phyloP scores from a whole-genome alignment of 1,140 invertebrate species.

The Dolichoris vasculosae region DNA sequence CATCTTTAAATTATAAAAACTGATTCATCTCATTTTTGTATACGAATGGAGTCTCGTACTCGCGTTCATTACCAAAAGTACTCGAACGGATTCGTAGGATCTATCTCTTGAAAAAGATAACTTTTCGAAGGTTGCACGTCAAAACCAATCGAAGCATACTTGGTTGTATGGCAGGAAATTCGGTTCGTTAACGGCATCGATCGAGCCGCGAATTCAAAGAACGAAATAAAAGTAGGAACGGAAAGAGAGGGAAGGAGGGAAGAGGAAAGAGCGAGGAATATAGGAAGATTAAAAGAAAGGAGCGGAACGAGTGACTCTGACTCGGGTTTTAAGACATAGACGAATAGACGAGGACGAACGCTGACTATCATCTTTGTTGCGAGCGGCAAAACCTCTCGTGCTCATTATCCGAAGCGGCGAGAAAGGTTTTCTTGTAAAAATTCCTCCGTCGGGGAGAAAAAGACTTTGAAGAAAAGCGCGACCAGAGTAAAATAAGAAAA shows the following conservation, averaged over 20 bases:
- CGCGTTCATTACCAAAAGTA: background rate
- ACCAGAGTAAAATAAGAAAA: background rate
- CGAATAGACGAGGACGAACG: background rate
- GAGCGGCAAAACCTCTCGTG: constrained; percentile 40
- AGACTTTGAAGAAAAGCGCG: constrained; percentile 44
- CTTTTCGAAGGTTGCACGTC: background rate
- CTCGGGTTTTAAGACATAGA: background rate
- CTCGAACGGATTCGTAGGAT: background rate
- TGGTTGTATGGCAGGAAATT: constrained; percentile 1
- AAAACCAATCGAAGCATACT: background rate
- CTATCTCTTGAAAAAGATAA: background rate
- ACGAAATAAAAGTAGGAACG: background rate
- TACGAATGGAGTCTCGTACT: background rate
- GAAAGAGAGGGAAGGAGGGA: background rate
- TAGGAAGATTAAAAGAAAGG: background rate
- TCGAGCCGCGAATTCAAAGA: background rate
- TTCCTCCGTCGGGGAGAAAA: constrained; percentile 51
- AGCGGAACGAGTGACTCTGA: background rate
- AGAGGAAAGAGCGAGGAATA: background rate
- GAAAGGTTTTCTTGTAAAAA: constrained; percentile 53
- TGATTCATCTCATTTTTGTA: background rate
- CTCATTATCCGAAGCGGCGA: constrained; percentile 62
- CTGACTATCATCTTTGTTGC: constrained; percentile 1
- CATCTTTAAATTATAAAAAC: no score
- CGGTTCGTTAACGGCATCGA: constrained; percentile 30